Percentiles rank a stretch among this genome's conserved stretches.
Evolutionary conservation across 2,113 vertebrate genomes (phyloP).

Genomic region (Gallinago undulata): DNA sequence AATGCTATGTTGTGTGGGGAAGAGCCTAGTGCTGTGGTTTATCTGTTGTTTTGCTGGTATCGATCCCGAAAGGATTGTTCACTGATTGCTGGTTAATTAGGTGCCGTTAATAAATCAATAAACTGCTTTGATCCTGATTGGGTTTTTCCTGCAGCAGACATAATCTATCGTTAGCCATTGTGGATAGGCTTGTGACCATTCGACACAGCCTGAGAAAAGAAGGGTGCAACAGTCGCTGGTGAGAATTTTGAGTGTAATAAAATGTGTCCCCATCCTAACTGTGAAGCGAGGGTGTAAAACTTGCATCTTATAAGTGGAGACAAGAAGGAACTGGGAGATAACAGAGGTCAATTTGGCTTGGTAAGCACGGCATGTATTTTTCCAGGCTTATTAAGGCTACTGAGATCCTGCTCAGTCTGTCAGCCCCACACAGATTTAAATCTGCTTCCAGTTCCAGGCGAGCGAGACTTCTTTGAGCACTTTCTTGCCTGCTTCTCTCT

Average conservation of each 20-base stretch:
- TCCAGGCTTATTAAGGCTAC: background rate
- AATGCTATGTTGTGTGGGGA: background rate
- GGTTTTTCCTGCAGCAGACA: background rate
- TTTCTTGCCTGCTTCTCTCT: conserved; percentile 1
- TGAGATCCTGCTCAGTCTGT: conserved; percentile 4
- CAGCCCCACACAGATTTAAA: background rate
- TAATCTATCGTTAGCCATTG: background rate
- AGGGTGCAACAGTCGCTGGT: rapidly evolving
- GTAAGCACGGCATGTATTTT: background rate
- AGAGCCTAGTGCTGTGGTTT: background rate
- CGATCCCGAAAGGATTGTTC: background rate
- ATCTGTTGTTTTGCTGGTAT: background rate
- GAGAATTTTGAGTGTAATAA: background rate
- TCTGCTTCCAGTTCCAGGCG: background rate
- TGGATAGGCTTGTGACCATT: background rate
- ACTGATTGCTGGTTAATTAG: background rate
- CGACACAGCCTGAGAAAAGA: background rate
- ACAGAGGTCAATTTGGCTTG: background rate
- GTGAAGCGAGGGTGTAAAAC: background rate
- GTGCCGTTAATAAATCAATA: conserved; percentile 22
- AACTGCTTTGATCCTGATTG: background rate
- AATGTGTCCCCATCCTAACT: background rate
- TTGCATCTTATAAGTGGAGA: background rate
- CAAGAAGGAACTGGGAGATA: background rate
- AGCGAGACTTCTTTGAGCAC: background rate